A percentile compares a stretch with the other conserved stretches of the same genome.
These are phyloP conservation scores for Amblyraja radiata DNA, from an alignment of 2,797 vertebrate genomes.

Conservation along the genomic window DNA sequence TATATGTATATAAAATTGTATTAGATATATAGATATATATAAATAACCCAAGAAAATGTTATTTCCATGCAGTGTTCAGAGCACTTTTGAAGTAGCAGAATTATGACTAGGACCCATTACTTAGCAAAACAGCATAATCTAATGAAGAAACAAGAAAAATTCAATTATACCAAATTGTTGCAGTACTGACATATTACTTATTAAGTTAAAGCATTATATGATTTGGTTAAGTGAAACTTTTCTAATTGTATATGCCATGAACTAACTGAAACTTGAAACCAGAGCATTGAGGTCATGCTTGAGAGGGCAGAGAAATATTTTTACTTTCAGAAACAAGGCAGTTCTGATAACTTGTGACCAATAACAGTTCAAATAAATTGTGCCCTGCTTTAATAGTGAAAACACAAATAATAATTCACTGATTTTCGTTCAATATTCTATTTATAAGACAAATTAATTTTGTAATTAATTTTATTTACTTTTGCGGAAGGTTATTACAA, in stretches of 20 bases:
- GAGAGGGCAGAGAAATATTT: slow-evolving; percentile 6
- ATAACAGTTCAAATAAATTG: slow-evolving; percentile 26
- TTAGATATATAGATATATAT: neutral
- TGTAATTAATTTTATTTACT: slow-evolving; percentile 27
- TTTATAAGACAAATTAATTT: slow-evolving; percentile 24
- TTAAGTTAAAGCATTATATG: slow-evolving; percentile 29
- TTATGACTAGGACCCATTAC: neutral
- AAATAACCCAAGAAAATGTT: neutral
- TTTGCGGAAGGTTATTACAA: slow-evolving; percentile 14
- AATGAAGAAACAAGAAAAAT: slow-evolving; percentile 36
- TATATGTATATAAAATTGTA: too few relatives aligned
- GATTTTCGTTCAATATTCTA: slow-evolving; percentile 1
- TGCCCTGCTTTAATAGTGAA: slow-evolving; percentile 12
- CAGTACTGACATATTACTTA: slow-evolving; percentile 36
- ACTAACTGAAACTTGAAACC: slow-evolving; percentile 34
- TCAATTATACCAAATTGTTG: slow-evolving; percentile 34
- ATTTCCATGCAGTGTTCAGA: neutral
- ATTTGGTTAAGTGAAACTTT: slow-evolving; percentile 33
- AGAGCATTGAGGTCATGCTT: slow-evolving; percentile 1
- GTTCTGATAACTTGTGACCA: neutral
- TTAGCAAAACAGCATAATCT: slow-evolving; percentile 18
- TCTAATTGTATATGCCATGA: slow-evolving; percentile 29
- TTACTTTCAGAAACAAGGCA: slow-evolving; percentile 14
- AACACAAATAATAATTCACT: slow-evolving; percentile 5
- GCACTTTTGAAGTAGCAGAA: neutral